These are phyloP conservation scores for Maniola jurtina DNA, from an alignment of 1,140 invertebrate genomes.

Conservation along the genomic window DNA sequence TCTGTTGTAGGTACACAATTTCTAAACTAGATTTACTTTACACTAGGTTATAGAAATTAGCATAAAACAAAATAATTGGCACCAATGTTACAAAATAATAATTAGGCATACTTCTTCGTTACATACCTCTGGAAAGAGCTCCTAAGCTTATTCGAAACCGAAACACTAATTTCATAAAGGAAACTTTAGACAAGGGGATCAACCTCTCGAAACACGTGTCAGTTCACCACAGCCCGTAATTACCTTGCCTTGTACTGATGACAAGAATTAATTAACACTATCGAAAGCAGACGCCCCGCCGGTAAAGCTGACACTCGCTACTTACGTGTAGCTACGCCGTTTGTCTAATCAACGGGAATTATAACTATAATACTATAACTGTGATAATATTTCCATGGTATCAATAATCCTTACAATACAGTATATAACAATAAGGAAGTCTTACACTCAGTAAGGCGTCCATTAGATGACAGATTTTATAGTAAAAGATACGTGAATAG, in stretches of 20 bases:
- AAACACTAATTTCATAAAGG: constrained; percentile 36
- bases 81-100: neutral
- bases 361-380: neutral
- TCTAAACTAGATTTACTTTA: too few relatives aligned
- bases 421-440: too few relatives aligned
- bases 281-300: constrained; percentile 49
- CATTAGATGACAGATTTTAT: too few relatives aligned
- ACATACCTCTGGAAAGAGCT: neutral
- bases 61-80: too few relatives aligned
- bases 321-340: constrained; percentile 13
- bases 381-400: too few relatives aligned
- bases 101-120: neutral
- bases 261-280: constrained; percentile 67
- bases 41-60: too few relatives aligned
- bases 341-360: constrained; percentile 17
- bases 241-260: constrained; percentile 58
- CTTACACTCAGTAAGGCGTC: too few relatives aligned
- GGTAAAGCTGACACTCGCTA: constrained; percentile 29
- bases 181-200: constrained; percentile 36
- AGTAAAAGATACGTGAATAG: too few relatives aligned
- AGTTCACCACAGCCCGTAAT: constrained; percentile 55
- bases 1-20: too few relatives aligned
- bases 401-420: too few relatives aligned
- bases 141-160: constrained; percentile 2
- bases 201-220: constrained; percentile 48